Evolutionary conservation across 1,140 invertebrate genomes (phyloP), one percentile per base, ranked within the genome.

Genomic region (Drosophila pachea): DNA sequence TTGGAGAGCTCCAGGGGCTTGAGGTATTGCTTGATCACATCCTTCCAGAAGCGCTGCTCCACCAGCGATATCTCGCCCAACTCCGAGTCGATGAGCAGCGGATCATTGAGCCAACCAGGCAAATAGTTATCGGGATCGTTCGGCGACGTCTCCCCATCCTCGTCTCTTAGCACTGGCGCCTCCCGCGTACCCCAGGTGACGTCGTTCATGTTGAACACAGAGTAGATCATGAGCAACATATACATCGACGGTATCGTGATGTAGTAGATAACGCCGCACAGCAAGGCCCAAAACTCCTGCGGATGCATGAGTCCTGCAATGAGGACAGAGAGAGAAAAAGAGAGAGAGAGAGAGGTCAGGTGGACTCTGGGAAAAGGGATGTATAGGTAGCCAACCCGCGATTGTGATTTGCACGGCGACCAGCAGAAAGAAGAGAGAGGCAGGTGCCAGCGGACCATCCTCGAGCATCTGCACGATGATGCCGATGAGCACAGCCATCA

Each of bases 211-310:
- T 98, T 98, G 79, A 96, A 97, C 0, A 98, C 90, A 0, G 96
- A 96, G 82, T 97, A 98, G 53, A 98, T 95, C 43, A 97, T 95
- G 9, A 98, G 92, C 63, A 98, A 90, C 92, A 98, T 93, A 83
- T 98, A 98, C 96, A 97, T 98, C 63, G 95, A 96, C 0, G 97
- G 97, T 49, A 98, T 95, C 6, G 96, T 96, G 9, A 98, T 92
- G 87, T 97, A 98, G 89, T 98, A 98, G 29, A 98, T 92, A 4
- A 95, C 88, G 11, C 95, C 93, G 62, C 93, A 94, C 11, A 94
- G 84, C 5, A 98, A 88, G 78, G 96, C 97, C 8, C 89, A 89
- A 55, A 95, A 92, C 90, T 98, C 96, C 87, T 95, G 94, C 0
- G 97, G 97, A 91, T 98, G 97, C 12, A 98, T 76, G 0, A 96